These are phyloP conservation scores for Muscina levida DNA, from an alignment of 2,888 invertebrate species.

Conservation along the genomic window DNA sequence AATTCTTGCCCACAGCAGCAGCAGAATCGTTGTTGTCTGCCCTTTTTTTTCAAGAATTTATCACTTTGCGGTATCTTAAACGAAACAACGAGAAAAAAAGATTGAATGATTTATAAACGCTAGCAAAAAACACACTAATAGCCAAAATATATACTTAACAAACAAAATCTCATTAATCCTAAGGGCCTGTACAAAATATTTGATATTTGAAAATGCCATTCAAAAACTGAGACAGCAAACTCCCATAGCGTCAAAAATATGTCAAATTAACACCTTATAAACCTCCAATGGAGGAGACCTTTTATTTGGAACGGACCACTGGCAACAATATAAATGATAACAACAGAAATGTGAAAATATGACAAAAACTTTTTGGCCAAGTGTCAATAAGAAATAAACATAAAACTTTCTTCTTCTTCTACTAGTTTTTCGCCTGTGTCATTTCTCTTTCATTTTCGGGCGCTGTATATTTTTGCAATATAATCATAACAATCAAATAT, in stretches of 20 bases:
- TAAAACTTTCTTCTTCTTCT: constrained; percentile 36
- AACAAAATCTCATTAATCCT: not conserved
- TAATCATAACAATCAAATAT: constrained; percentile 40
- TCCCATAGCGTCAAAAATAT: constrained; percentile 19
- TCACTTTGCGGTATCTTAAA: constrained; percentile 23
- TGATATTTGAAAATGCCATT: constrained; percentile 14
- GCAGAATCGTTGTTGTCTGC: no score
- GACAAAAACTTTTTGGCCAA: constrained; percentile 45
- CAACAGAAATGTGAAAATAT: constrained; percentile 38
- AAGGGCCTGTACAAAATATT: not conserved
- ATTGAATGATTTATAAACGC: not conserved
- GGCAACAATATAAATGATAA: constrained; percentile 1
- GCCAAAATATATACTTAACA: not conserved
- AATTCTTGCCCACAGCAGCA: constrained; percentile 2
- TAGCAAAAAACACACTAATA: not conserved
- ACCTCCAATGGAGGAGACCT: constrained; percentile 37
- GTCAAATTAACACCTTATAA: constrained; percentile 56
- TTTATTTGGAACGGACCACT: not conserved
- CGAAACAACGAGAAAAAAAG: not conserved
- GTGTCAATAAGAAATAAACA: constrained; percentile 50
- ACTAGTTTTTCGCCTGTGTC: not conserved
- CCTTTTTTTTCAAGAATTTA: constrained; percentile 30
- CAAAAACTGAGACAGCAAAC: constrained; percentile 11
- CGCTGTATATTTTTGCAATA: constrained; percentile 4
- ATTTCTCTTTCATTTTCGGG: not conserved